Base-by-base conservation (phyloP, 2,797 vertebrate species). In the Galagoides demidoff region DNA sequence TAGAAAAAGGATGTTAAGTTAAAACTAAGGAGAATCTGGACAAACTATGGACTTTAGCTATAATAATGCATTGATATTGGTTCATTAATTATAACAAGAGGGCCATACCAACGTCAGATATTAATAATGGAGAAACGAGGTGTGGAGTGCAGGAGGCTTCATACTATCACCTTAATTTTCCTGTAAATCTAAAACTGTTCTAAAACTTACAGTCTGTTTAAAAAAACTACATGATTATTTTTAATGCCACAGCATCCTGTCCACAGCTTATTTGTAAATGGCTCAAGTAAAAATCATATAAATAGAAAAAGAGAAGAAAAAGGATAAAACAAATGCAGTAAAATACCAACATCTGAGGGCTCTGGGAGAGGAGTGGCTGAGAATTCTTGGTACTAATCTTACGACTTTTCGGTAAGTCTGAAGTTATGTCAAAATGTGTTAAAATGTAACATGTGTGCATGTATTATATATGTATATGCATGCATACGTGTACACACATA, bases 371-470 rank as follows among this genome's bases (percentile, higher is more conserved):
- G 17, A 29, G n/a, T 11, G 49, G n/a, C 45, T 87, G 76, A 49
- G 43, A 74, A 59, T 49, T 79, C 66, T 89, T 89, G 52, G 39
- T 45, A 92, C 19, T 70, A 25, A 79, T 25, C 37, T 66, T 64
- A 13, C 55, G 82, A 57, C 61, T 87, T 90, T 90, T 83, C 92
- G 92, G 59, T 19, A 90, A 68, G 31, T 85, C 34, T 88, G 27
- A 87, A 83, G 84, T 39, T 81, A 55, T 57, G 12, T 37, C 23
- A 91, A 73, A 76, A 79, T 55, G 19, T 49, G 68, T 23, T 16
- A 43, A 91, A 49, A 22, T 17, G 27, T 74, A 68, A 66, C 39
- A 39, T 39, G 27, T 20, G 49, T 66, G 2, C 27, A 5, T 31
- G 10, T n/a, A 2, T 34, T 20, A 29, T 66, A 2, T 37, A 5